Conservation (phyloP, 2,797 vertebrate genomes). For the Esox masquinongy region DNA sequence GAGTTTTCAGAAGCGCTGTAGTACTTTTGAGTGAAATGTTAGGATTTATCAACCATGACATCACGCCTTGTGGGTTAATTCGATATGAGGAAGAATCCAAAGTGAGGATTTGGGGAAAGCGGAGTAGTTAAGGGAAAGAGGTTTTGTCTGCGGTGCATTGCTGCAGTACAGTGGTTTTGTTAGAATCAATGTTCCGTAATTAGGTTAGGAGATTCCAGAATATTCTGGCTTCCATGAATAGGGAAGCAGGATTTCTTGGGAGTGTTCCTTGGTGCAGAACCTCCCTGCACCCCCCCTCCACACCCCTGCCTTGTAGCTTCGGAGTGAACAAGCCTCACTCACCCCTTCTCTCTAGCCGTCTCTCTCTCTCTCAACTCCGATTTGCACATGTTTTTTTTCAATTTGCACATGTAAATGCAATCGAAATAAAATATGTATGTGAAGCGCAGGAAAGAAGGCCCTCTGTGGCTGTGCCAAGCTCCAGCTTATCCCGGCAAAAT, state of each 20-base stretch:
- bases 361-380: conserved; percentile 24
- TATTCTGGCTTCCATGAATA: conserved; percentile 63
- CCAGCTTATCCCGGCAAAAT: conserved; percentile 53
- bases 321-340: neutral
- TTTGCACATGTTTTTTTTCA: too few relatives aligned
- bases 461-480: conserved; percentile 51
- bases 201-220: conserved; percentile 67
- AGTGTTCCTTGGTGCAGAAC: conserved; percentile 50
- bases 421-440: conserved; percentile 65
- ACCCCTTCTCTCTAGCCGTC: conserved; percentile 10
- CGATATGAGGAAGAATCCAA: conserved; percentile 50
- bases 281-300: conserved; percentile 17
- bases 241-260: conserved; percentile 60
- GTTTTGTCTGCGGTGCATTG: neutral
- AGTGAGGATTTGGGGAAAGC: conserved; percentile 44
- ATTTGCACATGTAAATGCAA: conserved; percentile 61
- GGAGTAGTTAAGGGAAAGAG: conserved; percentile 59
- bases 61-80: conserved; percentile 56
- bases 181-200: conserved; percentile 56
- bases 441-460: conserved; percentile 41
- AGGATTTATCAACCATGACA: conserved; percentile 68
- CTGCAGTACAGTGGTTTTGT: conserved; percentile 12
- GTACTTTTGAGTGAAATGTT: conserved; percentile 52
- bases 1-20: conserved; percentile 15
- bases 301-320: neutral